Conservation (phyloP, 2,888 invertebrate genomes). For the Rhorus exstirpatorius region DNA sequence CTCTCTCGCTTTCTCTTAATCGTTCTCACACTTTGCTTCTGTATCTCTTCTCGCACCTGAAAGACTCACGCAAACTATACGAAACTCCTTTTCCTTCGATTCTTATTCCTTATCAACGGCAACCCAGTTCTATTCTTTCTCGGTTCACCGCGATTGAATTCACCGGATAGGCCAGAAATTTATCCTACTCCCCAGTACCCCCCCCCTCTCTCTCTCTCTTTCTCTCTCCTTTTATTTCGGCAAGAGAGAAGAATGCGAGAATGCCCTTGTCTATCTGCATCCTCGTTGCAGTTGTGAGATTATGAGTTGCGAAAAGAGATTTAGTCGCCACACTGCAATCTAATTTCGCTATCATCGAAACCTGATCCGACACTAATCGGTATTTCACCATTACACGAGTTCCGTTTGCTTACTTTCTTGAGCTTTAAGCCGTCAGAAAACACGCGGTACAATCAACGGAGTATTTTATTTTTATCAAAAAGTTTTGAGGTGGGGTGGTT, state of each 20-base stretch:
- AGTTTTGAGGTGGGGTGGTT: too few species aligned
- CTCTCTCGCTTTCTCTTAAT: constrained; percentile 22
- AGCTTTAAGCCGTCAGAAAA: too few species aligned
- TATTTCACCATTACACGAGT: neutral
- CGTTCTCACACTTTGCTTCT: neutral
- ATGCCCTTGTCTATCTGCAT: neutral
- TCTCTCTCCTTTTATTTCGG: neutral
- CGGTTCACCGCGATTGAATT: constrained; percentile 62
- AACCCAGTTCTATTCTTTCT: constrained; percentile 56
- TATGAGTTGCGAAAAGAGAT: constrained; percentile 25
- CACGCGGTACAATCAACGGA: too few species aligned
- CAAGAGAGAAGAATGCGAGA: constrained; percentile 1
- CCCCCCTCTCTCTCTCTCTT: constrained; percentile 1
- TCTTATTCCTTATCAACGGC: constrained; percentile 46
- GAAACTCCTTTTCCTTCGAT: constrained; percentile 29
- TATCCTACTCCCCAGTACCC: constrained; percentile 34
- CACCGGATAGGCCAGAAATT: constrained; percentile 43
- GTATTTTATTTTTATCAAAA: too few species aligned
- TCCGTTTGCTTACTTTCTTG: neutral
- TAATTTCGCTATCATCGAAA: neutral
- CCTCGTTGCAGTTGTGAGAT: neutral
- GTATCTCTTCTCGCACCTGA: constrained; percentile 18
- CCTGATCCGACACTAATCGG: neutral
- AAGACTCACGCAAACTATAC: constrained; percentile 37
- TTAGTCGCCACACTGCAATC: constrained; percentile 1